Base-by-base conservation (phyloP, 1,140 invertebrate genomes). In the Calephelis nemesis region DNA sequence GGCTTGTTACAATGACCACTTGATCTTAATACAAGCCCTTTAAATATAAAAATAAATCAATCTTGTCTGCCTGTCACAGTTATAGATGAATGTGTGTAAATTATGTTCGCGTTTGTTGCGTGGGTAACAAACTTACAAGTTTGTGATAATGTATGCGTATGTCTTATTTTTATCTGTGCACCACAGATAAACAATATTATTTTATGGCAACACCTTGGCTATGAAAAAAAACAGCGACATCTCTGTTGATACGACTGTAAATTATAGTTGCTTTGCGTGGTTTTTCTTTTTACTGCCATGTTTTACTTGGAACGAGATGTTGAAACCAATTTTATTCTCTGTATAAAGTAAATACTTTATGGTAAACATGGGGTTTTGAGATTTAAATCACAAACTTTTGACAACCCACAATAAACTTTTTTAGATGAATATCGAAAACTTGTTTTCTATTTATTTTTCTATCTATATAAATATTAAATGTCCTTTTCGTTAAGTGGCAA, bases 31-130 rank as follows among this genome's bases (percentile, higher is more conserved):
- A 69, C 49, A 52, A 79, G 72, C 68, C 75, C 70, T 74, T 79
- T 74, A 71, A 52, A 72, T 70, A 68, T 63, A 63, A 74, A 74
- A 78, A 78, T 80, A 80, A 80, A 79, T 77, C 75, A 77, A 74
- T 76, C 68, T 50, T 72, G 72, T 74, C 69, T 67, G 54, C 52
- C 48, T 74, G 70, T 76, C 75, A 69, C 68, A 64, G 67, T 66
- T 66, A 72, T 78, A 73, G 76, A 77, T 74, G 71, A 76, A 78
- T 76, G 76, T 65, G 47, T 58, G 70, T 77, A 74, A 73, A 74
- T 76, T 73, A 76, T 76, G 65, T 71, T 62, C 54, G 65, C 65
- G 45, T 54, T 50, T 15, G 50, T 58, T 45, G 74, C 75, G 72
- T 77, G 75, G 75, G 78, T 62, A 47, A n/a, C 48, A 70, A 74